These are phyloP conservation scores for Gouania willdenowi DNA, from an alignment of 2,797 vertebrate genomes.

Conservation along the genomic window DNA sequence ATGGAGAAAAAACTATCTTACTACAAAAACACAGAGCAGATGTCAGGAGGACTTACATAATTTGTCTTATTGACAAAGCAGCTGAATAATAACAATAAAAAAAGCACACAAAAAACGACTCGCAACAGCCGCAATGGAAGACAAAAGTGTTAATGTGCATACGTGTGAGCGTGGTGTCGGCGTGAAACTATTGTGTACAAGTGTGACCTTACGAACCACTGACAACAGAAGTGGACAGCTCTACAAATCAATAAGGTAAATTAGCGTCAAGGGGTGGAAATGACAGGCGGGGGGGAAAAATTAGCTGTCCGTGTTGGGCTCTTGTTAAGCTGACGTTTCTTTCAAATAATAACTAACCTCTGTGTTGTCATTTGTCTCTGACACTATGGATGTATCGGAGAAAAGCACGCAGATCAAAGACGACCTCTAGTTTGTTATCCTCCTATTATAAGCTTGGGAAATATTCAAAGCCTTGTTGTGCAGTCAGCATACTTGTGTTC, in stretches of 20 bases:
- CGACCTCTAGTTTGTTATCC: constrained; percentile 9
- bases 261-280: constrained; percentile 65
- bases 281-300: constrained; percentile 71
- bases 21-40: constrained; percentile 85
- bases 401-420: constrained; percentile 1
- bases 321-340: constrained; percentile 26
- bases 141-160: constrained; percentile 22
- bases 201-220: constrained; percentile 74
- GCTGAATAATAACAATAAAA: constrained; percentile 69
- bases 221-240: constrained; percentile 69
- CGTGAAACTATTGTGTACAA: constrained; percentile 18
- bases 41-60: constrained; percentile 88
- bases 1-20: constrained; percentile 58
- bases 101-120: too few relatives aligned
- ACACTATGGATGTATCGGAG: constrained; percentile 9
- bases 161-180: not conserved
- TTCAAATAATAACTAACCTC: constrained; percentile 49
- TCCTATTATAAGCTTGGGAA: constrained; percentile 1
- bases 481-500: not conserved
- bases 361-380: constrained; percentile 21
- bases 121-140: constrained; percentile 13
- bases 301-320: constrained; percentile 43
- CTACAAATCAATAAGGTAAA: constrained; percentile 75
- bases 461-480: not conserved
- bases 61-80: constrained; percentile 82